Percentiles rank a stretch among this genome's conserved stretches.
Evolutionary conservation across 1,140 invertebrate genomes (phyloP).

Genomic region (Drosophila pseudoananassae): DNA sequence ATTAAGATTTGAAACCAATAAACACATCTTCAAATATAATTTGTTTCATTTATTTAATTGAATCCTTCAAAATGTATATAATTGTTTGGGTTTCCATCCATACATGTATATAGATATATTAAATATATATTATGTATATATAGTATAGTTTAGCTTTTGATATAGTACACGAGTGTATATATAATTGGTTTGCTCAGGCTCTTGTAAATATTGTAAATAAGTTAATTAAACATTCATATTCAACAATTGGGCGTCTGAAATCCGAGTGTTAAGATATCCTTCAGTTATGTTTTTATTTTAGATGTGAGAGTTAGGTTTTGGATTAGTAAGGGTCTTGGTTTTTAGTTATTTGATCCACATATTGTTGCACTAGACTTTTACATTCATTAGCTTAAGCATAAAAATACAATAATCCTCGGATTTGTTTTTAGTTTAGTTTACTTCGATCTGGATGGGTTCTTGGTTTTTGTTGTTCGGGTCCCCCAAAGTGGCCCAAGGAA

Average conservation of each 20-base stretch:
- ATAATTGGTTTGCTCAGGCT: conserved; percentile 40
- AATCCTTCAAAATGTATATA: conserved; percentile 69
- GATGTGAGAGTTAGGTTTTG: conserved; percentile 16
- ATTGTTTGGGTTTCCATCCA: conserved; percentile 47
- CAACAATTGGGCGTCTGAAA: conserved; percentile 17
- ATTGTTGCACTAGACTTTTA: conserved; percentile 55
- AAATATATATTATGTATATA: conserved; percentile 23
- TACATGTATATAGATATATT: conserved; percentile 51
- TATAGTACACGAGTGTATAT: conserved; percentile 44
- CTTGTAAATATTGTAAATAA: conserved; percentile 54
- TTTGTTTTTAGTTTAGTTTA: conserved; percentile 44
- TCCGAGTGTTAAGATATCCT: not conserved
- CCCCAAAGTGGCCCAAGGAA: conserved; percentile 27
- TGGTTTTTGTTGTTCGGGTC: conserved; percentile 21
- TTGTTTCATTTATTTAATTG: conserved; percentile 53
- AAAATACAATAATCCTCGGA: conserved; percentile 32
- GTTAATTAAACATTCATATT: conserved; percentile 39
- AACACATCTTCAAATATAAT: conserved; percentile 50
- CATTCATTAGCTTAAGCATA: conserved; percentile 48
- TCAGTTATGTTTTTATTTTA: not conserved
- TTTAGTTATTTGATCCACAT: conserved; percentile 57
- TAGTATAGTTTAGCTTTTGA: conserved; percentile 37
- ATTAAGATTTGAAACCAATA: conserved; percentile 16
- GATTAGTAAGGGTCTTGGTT: conserved; percentile 8
- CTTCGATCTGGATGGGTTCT: conserved; percentile 59